Percentiles rank a stretch among this genome's conserved stretches.
These are phyloP conservation scores for Hypothenemus hampei DNA, from an alignment of 1,140 invertebrate species.

Conservation along the genomic window DNA sequence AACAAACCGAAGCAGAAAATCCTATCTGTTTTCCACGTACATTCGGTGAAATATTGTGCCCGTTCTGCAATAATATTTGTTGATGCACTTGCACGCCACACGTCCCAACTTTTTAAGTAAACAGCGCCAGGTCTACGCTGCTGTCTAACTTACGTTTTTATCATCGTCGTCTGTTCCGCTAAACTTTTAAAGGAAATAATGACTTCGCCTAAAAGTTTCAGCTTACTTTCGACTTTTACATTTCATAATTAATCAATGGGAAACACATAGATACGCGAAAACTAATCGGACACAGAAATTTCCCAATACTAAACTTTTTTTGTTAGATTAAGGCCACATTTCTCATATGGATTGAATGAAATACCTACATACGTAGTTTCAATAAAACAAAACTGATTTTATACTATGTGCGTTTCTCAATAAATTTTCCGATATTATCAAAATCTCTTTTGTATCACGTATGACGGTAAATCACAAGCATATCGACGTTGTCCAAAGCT, in stretches of 20 bases:
- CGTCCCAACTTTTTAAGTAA: constrained; percentile 13
- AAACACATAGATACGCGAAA: too few species aligned
- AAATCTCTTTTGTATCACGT: too few species aligned
- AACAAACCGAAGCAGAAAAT: constrained; percentile 3
- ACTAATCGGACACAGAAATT: too few species aligned
- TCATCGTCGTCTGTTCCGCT: not conserved
- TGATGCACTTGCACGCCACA: constrained; percentile 9
- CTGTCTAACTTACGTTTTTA: constrained; percentile 5
- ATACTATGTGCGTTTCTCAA: too few species aligned
- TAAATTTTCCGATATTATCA: too few species aligned
- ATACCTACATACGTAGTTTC: too few species aligned
- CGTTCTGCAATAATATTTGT: constrained; percentile 13
- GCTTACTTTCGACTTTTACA: constrained; percentile 3
- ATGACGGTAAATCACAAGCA: not conserved
- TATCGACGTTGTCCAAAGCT: constrained; percentile 4
- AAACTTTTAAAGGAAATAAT: constrained; percentile 8
- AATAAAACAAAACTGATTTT: too few species aligned
- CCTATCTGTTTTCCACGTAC: constrained; percentile 12
- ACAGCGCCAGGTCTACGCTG: constrained; percentile 4
- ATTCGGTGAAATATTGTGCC: constrained; percentile 10
- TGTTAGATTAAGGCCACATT: too few species aligned
- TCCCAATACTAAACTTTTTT: too few species aligned
- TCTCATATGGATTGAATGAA: too few species aligned
- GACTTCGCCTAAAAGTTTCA: not conserved
- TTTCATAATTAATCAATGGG: too few species aligned